Evolutionary conservation across 1,140 invertebrate genomes (phyloP), one percentile per base, ranked within the genome.

Genomic region (Psilanteris sp.): DNA sequence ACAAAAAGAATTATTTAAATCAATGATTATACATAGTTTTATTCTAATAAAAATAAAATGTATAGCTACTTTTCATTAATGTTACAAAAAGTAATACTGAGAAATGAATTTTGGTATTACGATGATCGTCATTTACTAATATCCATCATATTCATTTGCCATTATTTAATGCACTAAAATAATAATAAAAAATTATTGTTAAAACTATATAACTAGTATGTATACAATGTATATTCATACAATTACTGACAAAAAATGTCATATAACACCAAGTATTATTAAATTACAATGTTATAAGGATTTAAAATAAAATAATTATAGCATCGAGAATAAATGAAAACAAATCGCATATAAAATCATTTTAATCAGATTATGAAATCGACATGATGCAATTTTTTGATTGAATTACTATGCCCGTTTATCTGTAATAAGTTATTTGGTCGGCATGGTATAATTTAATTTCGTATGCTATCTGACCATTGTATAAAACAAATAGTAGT

Each of bases 321-420:
- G 22, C 37, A 59, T 44, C 10, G 55, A 34, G 27, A 34, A 44
- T 20, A 46, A 46, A 46, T 27, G n/a, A 46, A 57, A 57, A 34
- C 39, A 44, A 57, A 57, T 43, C 29, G 27, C 18, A 5, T n/a
- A 18, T n/a, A 16, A 43, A 31, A 32, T 20, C 32, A 24, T 52
- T 64, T 52, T 64, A 52, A 64, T 52, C 36, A 64, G 54, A 52
- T 50, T 27, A 16, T 34, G 14, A 11, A 50, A 50, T 32, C 24
- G 32, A 29, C 16, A 13, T 16, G 4, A 29, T 10, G 32, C 32
- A 26, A 41, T n/a, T n/a, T n/a, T 34, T 32, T 9, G 34, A 64
- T 37, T 46, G 61, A 13, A 52, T 64, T 64, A 52, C 44, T 54
- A 10, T n/a, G 5, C 37, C 44, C 34, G 13, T 36, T 66, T 36